These are phyloP conservation scores for Clarias laeviceps DNA, from an alignment of 2,797 vertebrate species.

Conservation along the genomic window DNA sequence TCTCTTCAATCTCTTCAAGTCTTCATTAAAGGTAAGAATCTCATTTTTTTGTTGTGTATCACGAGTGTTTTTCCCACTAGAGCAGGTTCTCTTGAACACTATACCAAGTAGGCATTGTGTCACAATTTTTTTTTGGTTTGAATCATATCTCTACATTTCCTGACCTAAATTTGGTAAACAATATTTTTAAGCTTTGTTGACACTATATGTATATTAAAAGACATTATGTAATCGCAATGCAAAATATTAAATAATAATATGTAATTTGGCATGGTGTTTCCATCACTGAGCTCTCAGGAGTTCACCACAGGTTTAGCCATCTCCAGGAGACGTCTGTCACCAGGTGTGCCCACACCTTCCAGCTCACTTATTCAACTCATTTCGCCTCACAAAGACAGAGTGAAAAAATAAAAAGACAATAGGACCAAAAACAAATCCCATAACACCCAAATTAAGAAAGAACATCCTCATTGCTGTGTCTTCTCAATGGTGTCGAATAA, in stretches of 20 bases:
- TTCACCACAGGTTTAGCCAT: background rate
- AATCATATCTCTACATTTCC: background rate
- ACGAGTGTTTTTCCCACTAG: background rate
- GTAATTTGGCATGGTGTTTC: background rate
- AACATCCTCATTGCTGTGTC: background rate
- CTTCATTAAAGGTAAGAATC: constrained; percentile 48
- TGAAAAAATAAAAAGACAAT: background rate
- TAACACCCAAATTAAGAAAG: background rate
- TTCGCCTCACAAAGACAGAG: background rate
- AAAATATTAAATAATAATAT: background rate
- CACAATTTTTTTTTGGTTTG: background rate
- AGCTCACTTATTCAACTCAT: background rate
- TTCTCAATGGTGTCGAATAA: background rate
- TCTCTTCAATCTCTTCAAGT: background rate
- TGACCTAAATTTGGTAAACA: too few species aligned
- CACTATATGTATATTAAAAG: background rate
- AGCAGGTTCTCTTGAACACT: background rate
- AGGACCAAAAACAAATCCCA: background rate
- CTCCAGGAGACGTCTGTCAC: constrained; percentile 31
- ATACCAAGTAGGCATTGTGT: constrained; percentile 18
- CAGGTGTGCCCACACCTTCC: constrained; percentile 30
- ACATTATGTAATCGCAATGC: too few species aligned
- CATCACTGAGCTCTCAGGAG: background rate
- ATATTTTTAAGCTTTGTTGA: background rate
- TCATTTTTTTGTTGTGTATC: background rate